A percentile compares a stretch with the other conserved stretches of the same genome.
Evolutionary conservation across 2,888 invertebrate species (phyloP).

Genomic region (Matsumyia berberina): DNA sequence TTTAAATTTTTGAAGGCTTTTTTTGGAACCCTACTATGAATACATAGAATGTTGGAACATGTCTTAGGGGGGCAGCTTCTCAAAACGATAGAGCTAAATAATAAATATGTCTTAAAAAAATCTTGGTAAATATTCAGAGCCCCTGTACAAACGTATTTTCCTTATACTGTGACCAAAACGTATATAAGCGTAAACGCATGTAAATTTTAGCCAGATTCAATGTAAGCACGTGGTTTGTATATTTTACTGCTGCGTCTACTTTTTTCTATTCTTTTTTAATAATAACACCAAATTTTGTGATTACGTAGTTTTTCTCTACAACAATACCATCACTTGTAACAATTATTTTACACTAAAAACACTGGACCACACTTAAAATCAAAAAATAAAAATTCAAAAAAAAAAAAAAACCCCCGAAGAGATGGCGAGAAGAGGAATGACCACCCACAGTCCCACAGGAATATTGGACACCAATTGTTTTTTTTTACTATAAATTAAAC

Average conservation of each 20-base stretch:
- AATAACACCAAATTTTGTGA: neutral
- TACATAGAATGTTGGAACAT: too few relatives aligned
- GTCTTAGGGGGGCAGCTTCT: too few relatives aligned
- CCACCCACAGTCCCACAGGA: neutral
- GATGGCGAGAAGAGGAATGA: constrained; percentile 17
- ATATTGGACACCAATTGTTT: neutral
- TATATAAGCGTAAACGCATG: neutral
- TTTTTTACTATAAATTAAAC: neutral
- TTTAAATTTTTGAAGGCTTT: too few relatives aligned
- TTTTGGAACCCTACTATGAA: too few relatives aligned
- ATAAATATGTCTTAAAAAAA: too few relatives aligned
- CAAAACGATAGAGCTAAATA: too few relatives aligned
- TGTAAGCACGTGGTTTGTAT: constrained; percentile 70
- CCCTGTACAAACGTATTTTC: too few relatives aligned
- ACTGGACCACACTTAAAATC: constrained; percentile 49
- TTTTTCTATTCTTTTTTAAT: constrained; percentile 14
- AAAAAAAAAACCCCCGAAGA: constrained; percentile 46
- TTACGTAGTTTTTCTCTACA: neutral
- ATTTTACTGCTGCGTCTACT: constrained; percentile 30
- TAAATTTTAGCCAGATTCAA: constrained; percentile 32
- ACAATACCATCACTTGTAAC: constrained; percentile 47
- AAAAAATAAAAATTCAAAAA: constrained; percentile 39
- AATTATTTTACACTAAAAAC: constrained; percentile 14
- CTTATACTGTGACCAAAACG: too few relatives aligned
- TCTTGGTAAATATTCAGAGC: too few relatives aligned